phyloP scores from a whole-genome alignment of 2,797 vertebrate genomes.

The Moxostoma hubbsi region DNA sequence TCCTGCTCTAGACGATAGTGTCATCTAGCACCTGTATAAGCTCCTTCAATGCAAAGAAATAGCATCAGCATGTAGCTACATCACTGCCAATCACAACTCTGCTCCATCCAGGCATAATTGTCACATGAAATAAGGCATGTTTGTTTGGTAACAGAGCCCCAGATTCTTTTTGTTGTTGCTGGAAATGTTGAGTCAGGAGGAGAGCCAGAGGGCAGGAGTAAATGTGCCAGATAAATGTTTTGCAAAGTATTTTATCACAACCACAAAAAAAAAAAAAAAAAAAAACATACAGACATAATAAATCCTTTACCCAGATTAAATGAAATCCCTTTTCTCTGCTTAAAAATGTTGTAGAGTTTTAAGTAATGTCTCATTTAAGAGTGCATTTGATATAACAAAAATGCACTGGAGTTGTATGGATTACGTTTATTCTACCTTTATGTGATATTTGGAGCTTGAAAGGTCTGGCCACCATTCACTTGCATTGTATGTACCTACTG shows the following conservation, averaged over 20 bases:
- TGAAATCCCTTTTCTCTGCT: slow-evolving; percentile 18
- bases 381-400: too few relatives aligned
- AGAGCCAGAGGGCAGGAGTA: not conserved
- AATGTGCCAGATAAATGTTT: not conserved
- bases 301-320: slow-evolving; percentile 14
- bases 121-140: slow-evolving; percentile 27
- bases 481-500: too few relatives aligned
- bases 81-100: not conserved
- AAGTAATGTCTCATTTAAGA: not conserved
- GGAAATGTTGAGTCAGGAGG: slow-evolving; percentile 34
- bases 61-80: not conserved
- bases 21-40: not conserved
- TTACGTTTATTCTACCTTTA: too few relatives aligned
- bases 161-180: not conserved
- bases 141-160: slow-evolving; percentile 9
- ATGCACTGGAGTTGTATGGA: too few relatives aligned
- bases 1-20: not conserved
- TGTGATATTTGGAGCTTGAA: too few relatives aligned
- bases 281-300: slow-evolving; percentile 10
- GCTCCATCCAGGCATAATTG: slow-evolving; percentile 1
- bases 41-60: not conserved
- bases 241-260: slow-evolving; percentile 4
- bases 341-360: slow-evolving; percentile 21
- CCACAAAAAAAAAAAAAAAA: not conserved
- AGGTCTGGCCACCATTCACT: too few relatives aligned